phyloP scores from a whole-genome alignment of 2,113 vertebrate genomes.

The Naja naja region DNA sequence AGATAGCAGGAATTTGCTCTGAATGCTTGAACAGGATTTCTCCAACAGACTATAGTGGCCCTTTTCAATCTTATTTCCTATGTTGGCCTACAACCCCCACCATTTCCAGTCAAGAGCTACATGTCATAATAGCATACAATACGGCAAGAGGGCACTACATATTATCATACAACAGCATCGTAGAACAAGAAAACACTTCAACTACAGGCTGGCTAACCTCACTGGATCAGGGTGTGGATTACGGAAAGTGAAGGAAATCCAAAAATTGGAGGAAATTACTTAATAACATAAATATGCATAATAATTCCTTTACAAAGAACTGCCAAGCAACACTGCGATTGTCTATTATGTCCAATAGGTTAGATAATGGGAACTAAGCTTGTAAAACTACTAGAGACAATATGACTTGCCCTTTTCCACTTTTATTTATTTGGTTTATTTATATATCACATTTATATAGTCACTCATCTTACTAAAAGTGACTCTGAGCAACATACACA shows the following conservation, averaged over 20 bases:
- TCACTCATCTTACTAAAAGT: not conserved
- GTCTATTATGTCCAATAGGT: rapidly evolving
- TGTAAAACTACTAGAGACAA: not conserved
- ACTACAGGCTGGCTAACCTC: not conserved
- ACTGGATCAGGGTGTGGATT: not conserved
- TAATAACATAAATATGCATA: slow-evolving; percentile 25
- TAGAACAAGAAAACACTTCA: not conserved
- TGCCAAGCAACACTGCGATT: slow-evolving; percentile 25
- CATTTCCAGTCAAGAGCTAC: not conserved
- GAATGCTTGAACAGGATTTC: not conserved
- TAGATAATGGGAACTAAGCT: slow-evolving; percentile 16
- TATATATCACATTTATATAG: not conserved
- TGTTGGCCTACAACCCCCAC: not conserved
- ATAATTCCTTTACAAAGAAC: not conserved
- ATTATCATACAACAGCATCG: not conserved
- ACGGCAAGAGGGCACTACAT: not conserved
- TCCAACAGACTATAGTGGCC: not conserved
- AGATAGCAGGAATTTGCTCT: not conserved
- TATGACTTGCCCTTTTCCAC: not conserved
- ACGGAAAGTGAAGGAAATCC: slow-evolving; percentile 10
- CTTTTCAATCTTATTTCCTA: not conserved
- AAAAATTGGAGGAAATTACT: slow-evolving; percentile 38
- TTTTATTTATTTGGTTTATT: not conserved
- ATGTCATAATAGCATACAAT: not conserved
- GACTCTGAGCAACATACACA: not conserved